These are phyloP conservation scores for Melipona quadrifasciata DNA, from an alignment of 1,140 invertebrate species.

Conservation along the genomic window DNA sequence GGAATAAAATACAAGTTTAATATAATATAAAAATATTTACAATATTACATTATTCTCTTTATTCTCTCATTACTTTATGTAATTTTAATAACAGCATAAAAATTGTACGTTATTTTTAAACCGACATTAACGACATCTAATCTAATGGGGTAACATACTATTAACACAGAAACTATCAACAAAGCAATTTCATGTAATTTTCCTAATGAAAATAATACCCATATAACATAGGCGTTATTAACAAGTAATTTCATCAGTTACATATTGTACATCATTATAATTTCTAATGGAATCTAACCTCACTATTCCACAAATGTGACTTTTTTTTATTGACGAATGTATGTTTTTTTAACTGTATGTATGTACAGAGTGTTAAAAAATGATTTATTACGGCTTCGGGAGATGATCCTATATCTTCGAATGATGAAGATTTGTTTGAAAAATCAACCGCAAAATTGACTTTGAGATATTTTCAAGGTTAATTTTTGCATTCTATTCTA, in stretches of 20 bases:
- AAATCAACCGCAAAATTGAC: no score
- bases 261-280: neutral
- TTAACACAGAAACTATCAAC: neutral
- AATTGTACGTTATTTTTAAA: neutral
- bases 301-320: neutral
- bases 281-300: neutral
- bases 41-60: neutral
- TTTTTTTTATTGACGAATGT: no score
- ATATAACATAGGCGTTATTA: neutral
- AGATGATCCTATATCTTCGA: no score
- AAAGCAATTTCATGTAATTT: neutral
- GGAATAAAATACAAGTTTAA: no score
- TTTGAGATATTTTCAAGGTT: no score
- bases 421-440: no score
- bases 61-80: neutral
- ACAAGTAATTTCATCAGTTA: neutral
- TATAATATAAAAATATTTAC: no score
- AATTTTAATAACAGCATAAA: neutral
- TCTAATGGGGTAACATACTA: neutral
- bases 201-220: constrained; percentile 1
- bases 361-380: no score
- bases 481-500: no score
- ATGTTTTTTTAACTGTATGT: no score
- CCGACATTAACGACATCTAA: neutral
- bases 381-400: no score